Percentiles rank a stretch among this genome's conserved stretches.
These are phyloP conservation scores for Dendropsophus ebraccatus DNA, from an alignment of 2,113 vertebrate genomes.

Conservation along the genomic window DNA sequence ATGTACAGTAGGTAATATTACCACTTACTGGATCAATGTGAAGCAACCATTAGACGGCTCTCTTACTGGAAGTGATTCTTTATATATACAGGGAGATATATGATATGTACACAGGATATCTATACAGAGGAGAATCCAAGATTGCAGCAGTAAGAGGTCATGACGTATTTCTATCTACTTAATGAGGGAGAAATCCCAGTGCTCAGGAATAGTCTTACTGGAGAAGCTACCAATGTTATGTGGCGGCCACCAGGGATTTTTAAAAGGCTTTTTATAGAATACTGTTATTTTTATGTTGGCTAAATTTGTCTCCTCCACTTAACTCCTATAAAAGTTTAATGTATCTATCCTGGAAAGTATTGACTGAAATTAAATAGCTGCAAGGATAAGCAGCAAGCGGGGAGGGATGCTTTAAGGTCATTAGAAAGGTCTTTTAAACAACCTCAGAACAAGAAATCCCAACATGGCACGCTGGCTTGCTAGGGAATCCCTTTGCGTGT, in stretches of 20 bases:
- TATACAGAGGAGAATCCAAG: slow-evolving; percentile 20
- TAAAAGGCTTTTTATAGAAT: slow-evolving; percentile 44
- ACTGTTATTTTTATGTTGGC: slow-evolving; percentile 41
- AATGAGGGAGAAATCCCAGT: slow-evolving; percentile 48
- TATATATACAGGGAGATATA: slow-evolving; percentile 17
- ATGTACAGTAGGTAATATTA: neutral
- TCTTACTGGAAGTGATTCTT: slow-evolving; percentile 52
- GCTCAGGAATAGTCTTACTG: slow-evolving; percentile 36
- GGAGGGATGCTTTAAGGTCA: slow-evolving; percentile 26
- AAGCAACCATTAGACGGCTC: slow-evolving; percentile 9
- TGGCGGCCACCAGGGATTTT: neutral
- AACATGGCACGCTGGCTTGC: neutral
- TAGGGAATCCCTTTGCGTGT: too few species aligned
- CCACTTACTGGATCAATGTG: slow-evolving; percentile 6
- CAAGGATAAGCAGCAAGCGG: neutral
- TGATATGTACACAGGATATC: slow-evolving; percentile 17
- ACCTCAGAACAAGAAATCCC: neutral
- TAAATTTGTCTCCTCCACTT: slow-evolving; percentile 54
- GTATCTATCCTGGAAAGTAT: slow-evolving; percentile 55
- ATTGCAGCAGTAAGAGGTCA: slow-evolving; percentile 2
- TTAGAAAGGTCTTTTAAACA: neutral
- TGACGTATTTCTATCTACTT: slow-evolving; percentile 3
- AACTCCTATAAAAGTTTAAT: slow-evolving; percentile 54
- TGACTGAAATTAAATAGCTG: slow-evolving; percentile 19
- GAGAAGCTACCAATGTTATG: slow-evolving; percentile 23